These are phyloP conservation scores for Adrianichthys oophorus DNA, from an alignment of 2,797 vertebrate genomes.

Conservation along the genomic window DNA sequence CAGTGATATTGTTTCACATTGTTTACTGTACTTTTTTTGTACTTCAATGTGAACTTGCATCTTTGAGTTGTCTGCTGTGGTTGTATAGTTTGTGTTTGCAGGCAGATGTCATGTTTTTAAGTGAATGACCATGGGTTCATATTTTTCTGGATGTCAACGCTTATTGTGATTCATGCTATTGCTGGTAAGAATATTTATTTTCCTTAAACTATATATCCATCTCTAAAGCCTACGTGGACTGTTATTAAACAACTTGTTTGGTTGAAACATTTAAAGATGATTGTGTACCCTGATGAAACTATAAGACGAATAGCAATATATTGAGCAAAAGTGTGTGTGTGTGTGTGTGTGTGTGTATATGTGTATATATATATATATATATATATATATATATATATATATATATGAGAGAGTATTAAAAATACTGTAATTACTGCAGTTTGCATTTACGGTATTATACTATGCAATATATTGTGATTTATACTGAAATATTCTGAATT, in stretches of 20 bases:
- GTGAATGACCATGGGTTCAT: conserved; percentile 40
- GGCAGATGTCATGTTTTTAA: conserved; percentile 55
- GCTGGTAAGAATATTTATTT: conserved; percentile 58
- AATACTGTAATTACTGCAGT: no score
- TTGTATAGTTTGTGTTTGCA: conserved; percentile 50
- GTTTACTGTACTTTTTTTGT: conserved; percentile 53
- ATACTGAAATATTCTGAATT: no score
- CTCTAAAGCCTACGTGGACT: conserved; percentile 39
- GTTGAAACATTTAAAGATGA: not conserved
- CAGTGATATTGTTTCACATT: conserved; percentile 34
- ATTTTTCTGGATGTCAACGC: conserved; percentile 47
- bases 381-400: no score
- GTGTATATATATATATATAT: no score
- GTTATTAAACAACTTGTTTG: conserved; percentile 6
- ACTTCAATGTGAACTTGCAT: conserved; percentile 62
- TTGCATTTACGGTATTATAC: no score
- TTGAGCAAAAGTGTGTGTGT: no score
- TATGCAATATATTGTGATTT: no score
- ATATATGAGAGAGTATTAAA: no score
- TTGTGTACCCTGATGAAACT: not conserved
- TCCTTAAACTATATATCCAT: conserved; percentile 68
- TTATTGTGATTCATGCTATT: conserved; percentile 63
- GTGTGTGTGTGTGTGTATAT: no score
- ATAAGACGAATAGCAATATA: no score
- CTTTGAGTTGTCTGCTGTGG: conserved; percentile 35